Evolutionary conservation across 2,888 invertebrate genomes (phyloP), one percentile per base, ranked within the genome.

Genomic region (Latrodectus hesperus): DNA sequence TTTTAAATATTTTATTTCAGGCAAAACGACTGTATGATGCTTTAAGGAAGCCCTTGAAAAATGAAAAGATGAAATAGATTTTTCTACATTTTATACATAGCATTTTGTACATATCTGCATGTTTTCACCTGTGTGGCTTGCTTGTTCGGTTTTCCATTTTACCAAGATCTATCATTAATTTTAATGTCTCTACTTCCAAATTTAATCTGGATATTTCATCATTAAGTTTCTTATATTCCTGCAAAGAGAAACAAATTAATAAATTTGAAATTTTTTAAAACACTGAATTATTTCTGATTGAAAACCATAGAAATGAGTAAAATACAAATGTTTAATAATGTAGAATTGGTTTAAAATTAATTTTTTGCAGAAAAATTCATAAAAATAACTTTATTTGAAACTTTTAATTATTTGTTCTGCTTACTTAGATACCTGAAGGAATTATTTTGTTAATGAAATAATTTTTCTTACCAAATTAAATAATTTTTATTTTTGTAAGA

Each of bases 181-280:
- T 88, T 22, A 90, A 64, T 38, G 88, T 79, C 71, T 90, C 89
- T 16, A 90, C 82, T 89, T 91, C 89, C 75, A 88, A 38, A 78
- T 89, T 89, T 52, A 91, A 74, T 73, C 86, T 88, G 49, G 85
- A 55, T 67, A 90, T 86, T 83, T 91, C 90, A 65, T 89, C 72
- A 75, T 88, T 75, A 60, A 90, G 74, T 85, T 89, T 89, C 68
- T 89, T 85, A 70, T 89, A 89, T 88, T 89, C 90, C 90, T 91
- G 49, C 14, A 90, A 79, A 1, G 38, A 38, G 4, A 38, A 38
- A 38, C 4, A 38, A 38, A 4, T 38, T n/a, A n/a, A n/a, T n/a
- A n/a, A n/a, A n/a, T n/a, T n/a, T n/a, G n/a, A n/a, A n/a, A n/a
- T n/a, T n/a, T n/a, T 38, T 38, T 38, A 22, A 22, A 22, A 22